A percentile compares a stretch with the other conserved stretches of the same genome.
phyloP scores from a whole-genome alignment of 2,797 vertebrate species.

The Schizopygopsis pylzovi region DNA sequence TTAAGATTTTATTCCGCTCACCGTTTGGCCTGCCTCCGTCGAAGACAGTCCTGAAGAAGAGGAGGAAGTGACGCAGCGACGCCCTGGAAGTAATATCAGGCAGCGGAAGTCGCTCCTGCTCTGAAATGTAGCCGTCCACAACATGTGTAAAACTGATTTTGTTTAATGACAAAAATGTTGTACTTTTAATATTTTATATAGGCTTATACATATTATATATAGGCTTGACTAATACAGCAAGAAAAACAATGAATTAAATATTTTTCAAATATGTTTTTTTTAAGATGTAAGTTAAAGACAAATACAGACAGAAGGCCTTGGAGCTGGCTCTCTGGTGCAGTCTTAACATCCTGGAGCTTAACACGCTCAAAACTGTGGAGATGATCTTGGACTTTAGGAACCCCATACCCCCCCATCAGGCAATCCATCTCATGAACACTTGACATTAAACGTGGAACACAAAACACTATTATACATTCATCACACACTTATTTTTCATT shows the following conservation, averaged over 20 bases:
- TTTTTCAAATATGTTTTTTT: no score
- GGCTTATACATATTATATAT: no score
- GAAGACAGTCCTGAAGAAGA: slow-evolving; percentile 64
- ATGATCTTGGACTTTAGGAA: no score
- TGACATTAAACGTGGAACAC: no score
- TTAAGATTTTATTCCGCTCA: slow-evolving; percentile 58
- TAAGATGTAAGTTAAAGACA: not conserved
- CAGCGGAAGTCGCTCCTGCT: slow-evolving; percentile 41
- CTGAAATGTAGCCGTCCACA: not conserved
- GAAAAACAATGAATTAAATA: not conserved
- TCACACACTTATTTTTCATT: no score
- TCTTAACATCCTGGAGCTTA: no score
- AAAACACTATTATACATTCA: no score
- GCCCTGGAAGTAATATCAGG: slow-evolving; percentile 51
- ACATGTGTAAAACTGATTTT: not conserved
- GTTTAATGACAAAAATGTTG: not conserved
- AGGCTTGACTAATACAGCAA: not conserved
- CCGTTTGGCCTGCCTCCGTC: slow-evolving; percentile 53
- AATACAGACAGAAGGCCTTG: no score
- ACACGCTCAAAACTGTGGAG: no score
- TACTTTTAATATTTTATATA: not conserved
- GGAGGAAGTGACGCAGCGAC: slow-evolving; percentile 48
- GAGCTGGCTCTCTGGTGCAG: no score
- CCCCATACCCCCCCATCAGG: no score
- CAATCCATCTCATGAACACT: no score